These are phyloP conservation scores for Equus przewalskii DNA, from an alignment of 2,113 vertebrate species.

Conservation along the genomic window DNA sequence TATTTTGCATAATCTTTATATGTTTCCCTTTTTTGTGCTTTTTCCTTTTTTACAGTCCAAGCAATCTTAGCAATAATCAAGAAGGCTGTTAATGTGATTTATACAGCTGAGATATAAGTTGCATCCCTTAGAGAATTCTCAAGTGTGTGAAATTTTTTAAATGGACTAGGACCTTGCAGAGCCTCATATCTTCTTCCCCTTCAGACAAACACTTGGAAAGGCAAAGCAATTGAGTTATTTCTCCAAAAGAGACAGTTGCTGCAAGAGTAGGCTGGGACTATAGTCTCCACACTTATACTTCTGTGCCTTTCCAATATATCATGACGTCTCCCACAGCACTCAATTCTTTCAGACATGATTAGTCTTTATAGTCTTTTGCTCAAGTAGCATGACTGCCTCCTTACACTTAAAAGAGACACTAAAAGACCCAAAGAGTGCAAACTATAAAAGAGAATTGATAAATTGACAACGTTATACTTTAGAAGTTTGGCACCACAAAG, in stretches of 20 bases:
- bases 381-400: not conserved
- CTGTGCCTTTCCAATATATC: not conserved
- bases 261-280: no score
- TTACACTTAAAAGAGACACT: constrained; percentile 39
- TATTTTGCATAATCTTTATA: not conserved
- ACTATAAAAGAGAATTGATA: constrained; percentile 14
- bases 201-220: not conserved
- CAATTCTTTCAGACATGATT: not conserved
- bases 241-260: not conserved
- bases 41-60: not conserved
- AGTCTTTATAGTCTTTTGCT: constrained; percentile 19
- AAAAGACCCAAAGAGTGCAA: constrained; percentile 17
- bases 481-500: constrained; percentile 15
- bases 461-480: not conserved
- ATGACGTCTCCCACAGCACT: not conserved
- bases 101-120: not conserved
- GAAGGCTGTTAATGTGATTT: not conserved
- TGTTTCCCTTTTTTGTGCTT: not conserved
- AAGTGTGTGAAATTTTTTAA: not conserved
- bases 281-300: not conserved
- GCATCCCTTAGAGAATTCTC: not conserved
- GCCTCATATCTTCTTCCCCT: not conserved
- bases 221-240: not conserved
- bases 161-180: not conserved
- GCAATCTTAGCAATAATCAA: not conserved